Evolutionary conservation across 2,888 invertebrate species (phyloP).

Genomic region (Spodoptera exigua): DNA sequence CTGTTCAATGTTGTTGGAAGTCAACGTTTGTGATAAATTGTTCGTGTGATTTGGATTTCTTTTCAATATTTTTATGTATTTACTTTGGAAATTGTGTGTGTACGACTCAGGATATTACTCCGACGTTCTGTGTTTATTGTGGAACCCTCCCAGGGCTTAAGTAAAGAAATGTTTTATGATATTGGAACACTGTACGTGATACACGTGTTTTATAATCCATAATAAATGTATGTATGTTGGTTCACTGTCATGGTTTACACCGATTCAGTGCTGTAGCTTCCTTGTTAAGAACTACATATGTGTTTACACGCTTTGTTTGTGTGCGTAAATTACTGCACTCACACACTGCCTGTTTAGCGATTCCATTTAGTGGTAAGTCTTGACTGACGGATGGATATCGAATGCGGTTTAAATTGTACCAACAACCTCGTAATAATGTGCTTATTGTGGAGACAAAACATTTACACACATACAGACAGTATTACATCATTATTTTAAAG

Average conservation of each 20-base stretch:
- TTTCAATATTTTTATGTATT: slow-evolving; percentile 39
- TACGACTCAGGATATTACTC: slow-evolving; percentile 21
- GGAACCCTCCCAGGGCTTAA: neutral
- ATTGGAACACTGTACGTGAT: neutral
- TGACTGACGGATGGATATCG: slow-evolving; percentile 14
- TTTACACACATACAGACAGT: too few relatives aligned
- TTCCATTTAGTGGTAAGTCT: slow-evolving; percentile 6
- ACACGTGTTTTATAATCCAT: neutral
- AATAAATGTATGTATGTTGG: neutral
- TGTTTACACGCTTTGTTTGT: slow-evolving; percentile 15
- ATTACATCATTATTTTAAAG: too few relatives aligned
- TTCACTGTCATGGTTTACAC: slow-evolving; percentile 3
- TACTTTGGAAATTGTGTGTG: slow-evolving; percentile 24
- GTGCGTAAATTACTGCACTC: slow-evolving; percentile 7
- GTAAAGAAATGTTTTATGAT: slow-evolving; percentile 8
- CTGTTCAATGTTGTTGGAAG: slow-evolving; percentile 48
- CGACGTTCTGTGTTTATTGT: slow-evolving; percentile 10
- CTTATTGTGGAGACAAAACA: too few relatives aligned
- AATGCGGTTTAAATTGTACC: slow-evolving; percentile 6
- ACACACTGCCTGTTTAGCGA: slow-evolving; percentile 12
- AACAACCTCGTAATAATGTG: neutral
- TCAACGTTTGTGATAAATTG: slow-evolving; percentile 58
- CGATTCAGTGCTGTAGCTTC: slow-evolving; percentile 5
- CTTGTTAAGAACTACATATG: slow-evolving; percentile 10
- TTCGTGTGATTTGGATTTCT: slow-evolving; percentile 43